Evolutionary conservation across 2,888 invertebrate genomes (phyloP), one percentile per base, ranked within the genome.

Genomic region (Polyommatus iphigenia): DNA sequence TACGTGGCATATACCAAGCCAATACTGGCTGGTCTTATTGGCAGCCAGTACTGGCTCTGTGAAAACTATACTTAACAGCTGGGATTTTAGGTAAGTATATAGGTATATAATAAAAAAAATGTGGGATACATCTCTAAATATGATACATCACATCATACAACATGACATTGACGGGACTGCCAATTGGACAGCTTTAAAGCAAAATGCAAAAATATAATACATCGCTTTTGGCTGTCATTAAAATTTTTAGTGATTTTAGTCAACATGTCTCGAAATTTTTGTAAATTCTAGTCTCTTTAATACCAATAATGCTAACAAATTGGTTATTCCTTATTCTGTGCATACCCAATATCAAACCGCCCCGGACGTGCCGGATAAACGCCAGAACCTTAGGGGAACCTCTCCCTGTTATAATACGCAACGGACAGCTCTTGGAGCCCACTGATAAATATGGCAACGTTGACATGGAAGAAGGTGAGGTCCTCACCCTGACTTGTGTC

Each of bases 361-460:
- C 85, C 0, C 86, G 84, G 50, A 85, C 85, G 82, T 94, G 93
- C 78, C 82, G 80, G 29, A 81, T 94, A 0, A 89, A 92, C 71
- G 83, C 88, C 1, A 83, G 92, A 29, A 79, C 81, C 80, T 93
- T 94, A 24, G 82, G 85, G 0, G 85, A 93, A 82, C 92, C 92
- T 0, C 84, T 90, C 1, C 93, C 93, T 0, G 82, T 92, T 0
- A 86, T 93, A 15, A 67, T 94, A 54, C 87, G 85, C 78, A 80
- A 91, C 76, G 89, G 86, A 0, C 82, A 77, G 62, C 85, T 92
- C 5, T 78, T 94, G 59, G 92, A 93, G 80, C 93, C 93, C 0
- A 87, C 85, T 15, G 91, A 92, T 77, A 80, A 78, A 1, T 78
- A 81, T 32, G 93, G 93, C 0, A 90, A 90, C 62, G 82, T 93